Evolutionary conservation across 2,888 invertebrate species (phyloP).

Genomic region (Synergus itoensis): DNA sequence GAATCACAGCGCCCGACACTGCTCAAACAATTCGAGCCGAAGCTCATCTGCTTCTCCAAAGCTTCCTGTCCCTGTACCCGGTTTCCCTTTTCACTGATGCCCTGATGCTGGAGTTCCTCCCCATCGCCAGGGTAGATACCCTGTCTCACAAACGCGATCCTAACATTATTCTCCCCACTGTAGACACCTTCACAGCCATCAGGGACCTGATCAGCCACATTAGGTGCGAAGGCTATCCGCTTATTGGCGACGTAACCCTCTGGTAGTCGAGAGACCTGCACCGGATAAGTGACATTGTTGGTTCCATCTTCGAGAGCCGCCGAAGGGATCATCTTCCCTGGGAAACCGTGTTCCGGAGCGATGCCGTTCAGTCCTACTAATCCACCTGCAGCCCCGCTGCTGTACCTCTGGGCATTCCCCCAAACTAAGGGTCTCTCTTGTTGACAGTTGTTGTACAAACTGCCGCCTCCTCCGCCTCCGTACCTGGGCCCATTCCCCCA

Average conservation of each 20-base stretch:
- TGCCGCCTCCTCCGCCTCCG: conserved; percentile 40
- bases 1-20: conserved; percentile 79
- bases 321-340: conserved; percentile 50
- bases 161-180: conserved; percentile 37
- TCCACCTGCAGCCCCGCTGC: conserved; percentile 20
- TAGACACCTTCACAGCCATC: conserved; percentile 20
- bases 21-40: conserved; percentile 44
- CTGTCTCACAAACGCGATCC: conserved; percentile 42
- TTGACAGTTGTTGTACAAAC: conserved; percentile 32
- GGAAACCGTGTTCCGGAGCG: conserved; percentile 43
- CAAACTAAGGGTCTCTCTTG: conserved; percentile 30
- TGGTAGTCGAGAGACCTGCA: conserved; percentile 27
- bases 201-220: not conserved
- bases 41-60: conserved; percentile 55
- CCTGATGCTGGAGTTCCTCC: conserved; percentile 17
- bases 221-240: conserved; percentile 18
- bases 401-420: conserved; percentile 12
- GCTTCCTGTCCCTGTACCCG: conserved; percentile 54
- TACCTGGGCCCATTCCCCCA: conserved; percentile 37
- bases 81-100: conserved; percentile 40
- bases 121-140: conserved; percentile 38
- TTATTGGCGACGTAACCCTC: conserved; percentile 35
- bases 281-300: conserved; percentile 28
- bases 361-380: conserved; percentile 33
- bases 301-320: conserved; percentile 27